Conservation (phyloP, 2,888 invertebrate genomes). For the Acanthosepion esculentum region DNA sequence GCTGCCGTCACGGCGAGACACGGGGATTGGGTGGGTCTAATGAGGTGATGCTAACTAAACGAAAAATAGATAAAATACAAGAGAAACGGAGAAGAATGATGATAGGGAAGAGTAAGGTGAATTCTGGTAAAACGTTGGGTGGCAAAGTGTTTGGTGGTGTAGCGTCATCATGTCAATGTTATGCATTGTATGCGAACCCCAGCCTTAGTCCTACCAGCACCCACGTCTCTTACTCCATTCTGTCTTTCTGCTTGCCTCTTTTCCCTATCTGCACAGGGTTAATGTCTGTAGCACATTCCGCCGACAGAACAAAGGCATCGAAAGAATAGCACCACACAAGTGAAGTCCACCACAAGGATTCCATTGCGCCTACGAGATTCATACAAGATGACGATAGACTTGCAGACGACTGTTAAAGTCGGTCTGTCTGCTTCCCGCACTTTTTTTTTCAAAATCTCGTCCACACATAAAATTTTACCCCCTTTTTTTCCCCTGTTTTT, state of each 20-base stretch:
- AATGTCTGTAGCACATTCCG: conserved; percentile 11
- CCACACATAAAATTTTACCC: no score
- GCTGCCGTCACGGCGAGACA: no score
- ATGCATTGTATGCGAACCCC: conserved; percentile 21
- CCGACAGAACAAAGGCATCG: neutral
- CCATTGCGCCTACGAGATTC: neutral
- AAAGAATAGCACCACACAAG: conserved; percentile 33
- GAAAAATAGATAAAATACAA: no score
- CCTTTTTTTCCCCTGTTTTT: no score
- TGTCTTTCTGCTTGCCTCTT: neutral
- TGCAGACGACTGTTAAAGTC: neutral
- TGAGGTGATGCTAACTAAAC: no score
- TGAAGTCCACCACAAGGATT: neutral
- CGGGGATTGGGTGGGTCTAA: no score
- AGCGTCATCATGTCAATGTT: neutral
- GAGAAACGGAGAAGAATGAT: no score
- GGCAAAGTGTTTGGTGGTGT: neutral
- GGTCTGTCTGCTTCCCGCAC: no score
- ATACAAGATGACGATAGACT: neutral
- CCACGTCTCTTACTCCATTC: neutral
- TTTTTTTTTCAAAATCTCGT: no score
- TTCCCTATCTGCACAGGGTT: neutral
- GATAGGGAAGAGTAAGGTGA: no score
- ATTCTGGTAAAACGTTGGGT: neutral
- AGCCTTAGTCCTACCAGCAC: neutral